Evolutionary conservation across 2,797 vertebrate species (phyloP).

Genomic region (Ceryle rudis): DNA sequence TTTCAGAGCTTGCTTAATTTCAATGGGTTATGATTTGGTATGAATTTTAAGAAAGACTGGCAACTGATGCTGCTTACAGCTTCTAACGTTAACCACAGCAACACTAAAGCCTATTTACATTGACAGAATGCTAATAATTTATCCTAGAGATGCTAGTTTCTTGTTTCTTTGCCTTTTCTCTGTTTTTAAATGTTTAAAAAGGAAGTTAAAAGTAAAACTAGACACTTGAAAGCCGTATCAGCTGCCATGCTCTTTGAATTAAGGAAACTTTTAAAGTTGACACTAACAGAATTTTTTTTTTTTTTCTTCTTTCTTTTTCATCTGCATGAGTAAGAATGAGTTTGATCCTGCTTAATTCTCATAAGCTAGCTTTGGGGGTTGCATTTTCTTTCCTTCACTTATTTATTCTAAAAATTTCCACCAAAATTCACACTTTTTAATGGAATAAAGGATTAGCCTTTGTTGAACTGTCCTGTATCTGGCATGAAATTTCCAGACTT

Average conservation of each 20-base stretch:
- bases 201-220: not conserved
- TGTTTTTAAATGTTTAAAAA: not conserved
- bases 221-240: not conserved
- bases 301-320: not conserved
- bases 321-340: not conserved
- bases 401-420: not conserved
- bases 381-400: not conserved
- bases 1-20: conserved; percentile 95
- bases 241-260: not conserved
- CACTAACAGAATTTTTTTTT: not conserved
- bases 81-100: not conserved
- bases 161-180: not conserved
- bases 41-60: conserved; percentile 38
- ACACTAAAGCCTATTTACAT: not conserved
- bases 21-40: conserved; percentile 90
- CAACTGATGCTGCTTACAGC: not conserved
- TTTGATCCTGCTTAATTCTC: not conserved
- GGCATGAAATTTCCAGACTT: not conserved
- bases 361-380: not conserved
- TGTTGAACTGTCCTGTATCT: not conserved
- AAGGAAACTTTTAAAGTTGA: not conserved
- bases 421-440: not conserved
- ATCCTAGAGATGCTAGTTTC: not conserved
- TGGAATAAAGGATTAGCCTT: not conserved
- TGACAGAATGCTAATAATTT: conserved; percentile 10